These are phyloP conservation scores for Hypsibius dujardini DNA, from an alignment of 1,140 invertebrate genomes.

Conservation along the genomic window DNA sequence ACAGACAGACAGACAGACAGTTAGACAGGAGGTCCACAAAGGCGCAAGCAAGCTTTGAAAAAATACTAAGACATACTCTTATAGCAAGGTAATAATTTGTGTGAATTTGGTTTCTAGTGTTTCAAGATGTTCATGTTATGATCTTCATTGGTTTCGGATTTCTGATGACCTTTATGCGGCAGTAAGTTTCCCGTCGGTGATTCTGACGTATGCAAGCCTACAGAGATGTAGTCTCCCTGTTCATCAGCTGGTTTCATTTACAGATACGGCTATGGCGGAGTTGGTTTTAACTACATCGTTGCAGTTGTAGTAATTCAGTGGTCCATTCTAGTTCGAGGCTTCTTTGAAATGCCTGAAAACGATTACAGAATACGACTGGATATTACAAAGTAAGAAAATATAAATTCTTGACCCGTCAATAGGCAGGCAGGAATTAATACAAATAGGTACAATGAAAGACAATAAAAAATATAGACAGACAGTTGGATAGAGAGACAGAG, in stretches of 20 bases:
- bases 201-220: too few species aligned
- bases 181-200: constrained; percentile 43
- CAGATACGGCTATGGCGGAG: constrained; percentile 11
- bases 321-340: constrained; percentile 53
- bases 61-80: too few species aligned
- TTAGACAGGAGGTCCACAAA: too few species aligned
- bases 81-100: background rate
- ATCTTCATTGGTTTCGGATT: constrained; percentile 92
- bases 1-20: too few species aligned
- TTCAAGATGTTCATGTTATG: constrained; percentile 91
- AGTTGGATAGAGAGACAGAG: too few species aligned
- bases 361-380: constrained; percentile 29
- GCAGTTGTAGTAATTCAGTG: constrained; percentile 59
- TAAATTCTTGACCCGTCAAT: background rate
- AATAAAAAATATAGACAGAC: too few species aligned
- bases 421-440: too few species aligned
- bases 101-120: constrained; percentile 43
- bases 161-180: constrained; percentile 80
- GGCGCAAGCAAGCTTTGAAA: too few species aligned
- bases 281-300: constrained; percentile 27
- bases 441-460: too few species aligned
- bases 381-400: constrained; percentile 30
- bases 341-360: constrained; percentile 42
- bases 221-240: background rate
- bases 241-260: background rate